A percentile compares a stretch with the other conserved stretches of the same genome.
Conservation (phyloP, 1,140 invertebrate species). For the Lepidotrigona ventralis region DNA sequence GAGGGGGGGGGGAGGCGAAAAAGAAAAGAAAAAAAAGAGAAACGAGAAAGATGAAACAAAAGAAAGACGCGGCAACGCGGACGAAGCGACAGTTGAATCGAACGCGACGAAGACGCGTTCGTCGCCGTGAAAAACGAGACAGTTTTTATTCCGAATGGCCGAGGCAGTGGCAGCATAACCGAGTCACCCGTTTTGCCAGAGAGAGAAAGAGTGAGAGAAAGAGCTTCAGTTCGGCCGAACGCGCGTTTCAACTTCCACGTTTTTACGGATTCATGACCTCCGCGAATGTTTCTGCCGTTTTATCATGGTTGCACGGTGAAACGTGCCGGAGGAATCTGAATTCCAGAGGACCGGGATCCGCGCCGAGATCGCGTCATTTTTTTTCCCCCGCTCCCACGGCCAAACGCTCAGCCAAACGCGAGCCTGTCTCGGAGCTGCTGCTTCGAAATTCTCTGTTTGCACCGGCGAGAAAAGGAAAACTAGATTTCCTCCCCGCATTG, state of each 20-base stretch:
- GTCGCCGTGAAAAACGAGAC: background rate
- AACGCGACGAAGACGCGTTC: constrained; percentile 26
- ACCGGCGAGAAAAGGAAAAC: background rate
- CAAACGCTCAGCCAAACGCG: background rate
- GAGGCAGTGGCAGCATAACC: background rate
- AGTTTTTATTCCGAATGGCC: background rate
- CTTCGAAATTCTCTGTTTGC: background rate
- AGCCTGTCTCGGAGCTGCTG: background rate
- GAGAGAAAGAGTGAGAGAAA: no score
- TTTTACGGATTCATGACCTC: constrained; percentile 20
- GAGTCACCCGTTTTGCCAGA: background rate
- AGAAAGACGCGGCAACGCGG: background rate
- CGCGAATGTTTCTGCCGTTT: constrained; percentile 7
- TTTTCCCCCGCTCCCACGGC: background rate
- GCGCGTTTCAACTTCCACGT: constrained; percentile 22
- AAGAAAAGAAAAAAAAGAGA: background rate
- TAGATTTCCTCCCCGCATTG: background rate
- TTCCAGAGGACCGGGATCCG: background rate
- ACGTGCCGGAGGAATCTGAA: background rate
- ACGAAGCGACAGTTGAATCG: constrained; percentile 13
- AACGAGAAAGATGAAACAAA: background rate
- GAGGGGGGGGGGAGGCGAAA: background rate
- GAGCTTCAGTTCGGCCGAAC: background rate
- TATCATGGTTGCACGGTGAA: background rate
- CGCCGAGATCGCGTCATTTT: background rate